Base-by-base conservation (phyloP, 92 coral and sea anemone species). In the Diadumene lineata region DNA sequence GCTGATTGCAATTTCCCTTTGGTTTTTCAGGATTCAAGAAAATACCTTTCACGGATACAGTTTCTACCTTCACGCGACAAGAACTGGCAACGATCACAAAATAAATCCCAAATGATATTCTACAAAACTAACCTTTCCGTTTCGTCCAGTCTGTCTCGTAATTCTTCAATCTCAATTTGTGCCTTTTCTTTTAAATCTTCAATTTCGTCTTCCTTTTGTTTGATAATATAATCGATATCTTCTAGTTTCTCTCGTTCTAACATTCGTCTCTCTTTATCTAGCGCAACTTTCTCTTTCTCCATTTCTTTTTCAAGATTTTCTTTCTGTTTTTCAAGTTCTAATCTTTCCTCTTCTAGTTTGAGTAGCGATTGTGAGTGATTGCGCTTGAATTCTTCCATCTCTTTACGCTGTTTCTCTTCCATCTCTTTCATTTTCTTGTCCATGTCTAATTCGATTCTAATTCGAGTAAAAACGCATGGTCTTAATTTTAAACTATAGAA, bases 111-210 rank as follows among this genome's bases (percentile, higher is more conserved):
- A 25, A 17, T 56, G 62, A 56, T 19, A 3, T 25, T 8, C 19
- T 19, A 56, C 62, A 56, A 56, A 7, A 18, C 51, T 60, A 23
- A 94, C 98, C 98, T 92, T 48, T 94, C 98, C 1, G 98, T 92
- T 64, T 80, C 97, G 60, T 94, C 97, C 31, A 94, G 79, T 48
- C 97, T 51, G 6, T 89, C 97, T 25, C 93, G 90, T 75, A 94
- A 67, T 66, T 94, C 98, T 30, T 84, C 96, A 16, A 94, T 94
- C 82, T 94, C 92, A 19, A 73, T 85, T 78, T 92, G 97, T 13
- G 98, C 98, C 69, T 94, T 92, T 76, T 92, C 98, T 69, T 90
- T 92, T 69, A 94, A 63, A 7, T 92, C 88, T 51, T 87, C 97
- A 29, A 94, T 82, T 51, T 94, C 98, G 11, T 66, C 74, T 50